phyloP scores from a whole-genome alignment of 2,797 vertebrate species.

The Clarias laeviceps region DNA sequence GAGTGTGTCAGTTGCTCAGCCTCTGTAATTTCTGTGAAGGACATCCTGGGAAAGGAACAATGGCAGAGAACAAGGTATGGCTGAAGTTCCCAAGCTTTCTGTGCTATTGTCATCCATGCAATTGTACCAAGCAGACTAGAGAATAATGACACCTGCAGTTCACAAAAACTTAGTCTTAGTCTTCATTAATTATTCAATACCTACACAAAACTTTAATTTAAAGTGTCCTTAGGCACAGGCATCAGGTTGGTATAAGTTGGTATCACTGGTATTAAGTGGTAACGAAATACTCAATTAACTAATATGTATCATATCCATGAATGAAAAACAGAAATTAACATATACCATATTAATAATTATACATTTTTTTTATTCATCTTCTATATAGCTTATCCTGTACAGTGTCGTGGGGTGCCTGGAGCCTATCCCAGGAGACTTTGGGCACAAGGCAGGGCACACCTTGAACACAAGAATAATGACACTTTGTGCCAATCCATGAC shows the following conservation, averaged over 20 bases:
- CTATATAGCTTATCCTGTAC: too few relatives aligned
- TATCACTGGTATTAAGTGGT: neutral
- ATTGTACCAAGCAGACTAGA: conserved; percentile 49
- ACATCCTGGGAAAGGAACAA: conserved; percentile 78
- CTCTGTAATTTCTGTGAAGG: conserved; percentile 65
- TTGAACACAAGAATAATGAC: too few relatives aligned
- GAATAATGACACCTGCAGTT: conserved; percentile 41
- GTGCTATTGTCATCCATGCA: conserved; percentile 70
- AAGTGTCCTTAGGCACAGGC: neutral
- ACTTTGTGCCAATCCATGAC: too few relatives aligned
- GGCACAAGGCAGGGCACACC: too few relatives aligned
- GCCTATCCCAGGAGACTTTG: too few relatives aligned
- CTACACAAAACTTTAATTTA: neutral
- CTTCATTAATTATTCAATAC: neutral
- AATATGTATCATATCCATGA: neutral
- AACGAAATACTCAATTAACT: neutral
- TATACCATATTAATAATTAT: neutral
- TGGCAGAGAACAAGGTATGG: conserved; percentile 71
- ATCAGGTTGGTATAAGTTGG: neutral
- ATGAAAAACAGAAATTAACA: neutral
- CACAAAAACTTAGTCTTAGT: neutral
- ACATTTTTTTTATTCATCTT: too few relatives aligned
- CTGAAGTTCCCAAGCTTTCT: conserved; percentile 77
- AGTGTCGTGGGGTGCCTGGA: too few relatives aligned
- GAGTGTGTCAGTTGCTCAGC: conserved; percentile 59